Evolutionary conservation across 2,888 invertebrate species (phyloP).

Genomic region (Hermaeophaga mercurialis): DNA sequence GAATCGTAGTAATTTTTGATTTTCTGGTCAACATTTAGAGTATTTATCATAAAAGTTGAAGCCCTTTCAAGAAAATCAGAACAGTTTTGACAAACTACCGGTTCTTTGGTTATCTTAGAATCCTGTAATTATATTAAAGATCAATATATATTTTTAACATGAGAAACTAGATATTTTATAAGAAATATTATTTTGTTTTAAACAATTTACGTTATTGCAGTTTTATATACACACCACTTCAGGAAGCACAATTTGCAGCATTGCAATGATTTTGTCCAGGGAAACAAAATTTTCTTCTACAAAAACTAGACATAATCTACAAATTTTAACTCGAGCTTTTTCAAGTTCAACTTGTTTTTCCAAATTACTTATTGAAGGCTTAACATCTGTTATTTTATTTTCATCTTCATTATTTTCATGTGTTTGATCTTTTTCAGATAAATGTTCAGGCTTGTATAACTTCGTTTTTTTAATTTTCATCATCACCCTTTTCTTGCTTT

Average conservation of each 20-base stretch:
- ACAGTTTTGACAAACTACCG: constrained; percentile 35
- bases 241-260: constrained; percentile 38
- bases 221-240: constrained; percentile 33
- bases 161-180: neutral
- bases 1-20: constrained; percentile 36
- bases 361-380: constrained; percentile 23
- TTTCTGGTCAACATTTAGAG: constrained; percentile 36
- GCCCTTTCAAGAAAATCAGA: constrained; percentile 34
- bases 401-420: neutral
- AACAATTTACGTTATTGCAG: too few relatives aligned
- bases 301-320: constrained; percentile 37
- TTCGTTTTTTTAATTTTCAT: constrained; percentile 20
- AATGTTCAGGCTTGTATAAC: neutral
- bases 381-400: neutral
- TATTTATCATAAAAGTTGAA: constrained; percentile 34
- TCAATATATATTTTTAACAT: neutral
- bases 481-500: constrained; percentile 19
- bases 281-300: constrained; percentile 32
- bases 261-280: constrained; percentile 31
- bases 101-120: constrained; percentile 35
- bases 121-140: constrained; percentile 23
- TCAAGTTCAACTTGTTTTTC: constrained; percentile 16
- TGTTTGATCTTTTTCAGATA: neutral
- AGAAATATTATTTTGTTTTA: too few relatives aligned
- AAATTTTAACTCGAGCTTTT: constrained; percentile 31